Conservation (phyloP, 2,113 vertebrate genomes). For the Seriola quinqueradiata region DNA sequence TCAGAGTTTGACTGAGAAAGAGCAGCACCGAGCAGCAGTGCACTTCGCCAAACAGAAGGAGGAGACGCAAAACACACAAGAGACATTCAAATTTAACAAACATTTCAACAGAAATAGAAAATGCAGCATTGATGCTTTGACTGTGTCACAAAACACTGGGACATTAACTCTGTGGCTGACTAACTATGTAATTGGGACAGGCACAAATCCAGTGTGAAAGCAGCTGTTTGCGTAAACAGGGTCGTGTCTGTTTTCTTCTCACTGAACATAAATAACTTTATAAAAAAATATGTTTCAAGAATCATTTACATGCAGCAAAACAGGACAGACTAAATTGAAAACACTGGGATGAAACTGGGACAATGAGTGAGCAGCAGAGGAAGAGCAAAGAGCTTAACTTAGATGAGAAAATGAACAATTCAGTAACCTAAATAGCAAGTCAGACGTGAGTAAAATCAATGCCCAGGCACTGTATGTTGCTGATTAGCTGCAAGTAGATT, state of each 20-base stretch:
- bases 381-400: conserved; percentile 23
- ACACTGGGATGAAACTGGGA: conserved; percentile 23
- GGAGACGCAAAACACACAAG: conserved; percentile 49
- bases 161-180: conserved; percentile 49
- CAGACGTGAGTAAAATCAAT: conserved; percentile 41
- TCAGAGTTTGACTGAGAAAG: conserved; percentile 34
- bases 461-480: conserved; percentile 16
- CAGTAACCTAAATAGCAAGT: conserved; percentile 47
- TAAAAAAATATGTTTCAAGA: conserved; percentile 36
- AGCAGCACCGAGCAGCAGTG: conserved; percentile 21
- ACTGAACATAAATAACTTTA: conserved; percentile 48
- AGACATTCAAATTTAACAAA: conserved; percentile 54
- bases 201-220: conserved; percentile 67
- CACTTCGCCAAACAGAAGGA: conserved; percentile 36
- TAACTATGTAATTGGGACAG: conserved; percentile 71
- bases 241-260: conserved; percentile 64
- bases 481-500: conserved; percentile 51
- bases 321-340: conserved; percentile 35
- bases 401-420: conserved; percentile 30
- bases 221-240: conserved; percentile 71
- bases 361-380: not conserved
- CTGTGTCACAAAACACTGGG: conserved; percentile 59
- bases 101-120: conserved; percentile 65
- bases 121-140: conserved; percentile 56
- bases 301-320: conserved; percentile 57